phyloP scores from a whole-genome alignment of 2,113 vertebrate genomes.

The Emydura subglobosa region DNA sequence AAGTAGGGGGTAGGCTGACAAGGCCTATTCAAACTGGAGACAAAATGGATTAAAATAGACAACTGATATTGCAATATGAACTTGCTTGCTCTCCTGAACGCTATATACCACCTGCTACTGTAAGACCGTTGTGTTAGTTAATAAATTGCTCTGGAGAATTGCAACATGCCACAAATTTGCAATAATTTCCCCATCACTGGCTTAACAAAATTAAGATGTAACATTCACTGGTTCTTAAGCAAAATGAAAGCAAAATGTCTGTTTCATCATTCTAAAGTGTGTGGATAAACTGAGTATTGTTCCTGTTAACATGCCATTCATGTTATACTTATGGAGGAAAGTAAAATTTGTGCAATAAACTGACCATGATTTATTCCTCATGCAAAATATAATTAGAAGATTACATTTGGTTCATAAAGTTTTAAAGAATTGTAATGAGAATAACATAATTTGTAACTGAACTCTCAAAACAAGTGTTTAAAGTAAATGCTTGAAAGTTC shows the following conservation, averaged over 20 bases:
- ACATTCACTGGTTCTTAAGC: background rate
- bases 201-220: background rate
- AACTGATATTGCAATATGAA: fast-evolving
- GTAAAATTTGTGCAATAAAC: background rate
- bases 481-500: background rate
- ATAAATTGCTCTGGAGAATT: background rate
- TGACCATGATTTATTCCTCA: background rate
- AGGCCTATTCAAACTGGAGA: background rate
- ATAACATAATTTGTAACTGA: background rate
- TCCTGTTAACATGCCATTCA: background rate
- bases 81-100: background rate
- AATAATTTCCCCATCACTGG: background rate
- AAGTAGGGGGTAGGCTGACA: background rate
- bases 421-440: background rate
- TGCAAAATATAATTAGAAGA: background rate
- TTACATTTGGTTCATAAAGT: background rate
- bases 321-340: background rate
- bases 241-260: background rate
- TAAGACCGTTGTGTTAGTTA: background rate
- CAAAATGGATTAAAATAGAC: background rate
- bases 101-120: background rate
- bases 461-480: background rate
- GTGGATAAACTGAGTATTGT: background rate
- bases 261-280: background rate
- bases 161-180: background rate